A percentile compares a stretch with the other conserved stretches of the same genome.
Evolutionary conservation across 2,888 invertebrate genomes (phyloP).

Genomic region (Apotomis turbidana): DNA sequence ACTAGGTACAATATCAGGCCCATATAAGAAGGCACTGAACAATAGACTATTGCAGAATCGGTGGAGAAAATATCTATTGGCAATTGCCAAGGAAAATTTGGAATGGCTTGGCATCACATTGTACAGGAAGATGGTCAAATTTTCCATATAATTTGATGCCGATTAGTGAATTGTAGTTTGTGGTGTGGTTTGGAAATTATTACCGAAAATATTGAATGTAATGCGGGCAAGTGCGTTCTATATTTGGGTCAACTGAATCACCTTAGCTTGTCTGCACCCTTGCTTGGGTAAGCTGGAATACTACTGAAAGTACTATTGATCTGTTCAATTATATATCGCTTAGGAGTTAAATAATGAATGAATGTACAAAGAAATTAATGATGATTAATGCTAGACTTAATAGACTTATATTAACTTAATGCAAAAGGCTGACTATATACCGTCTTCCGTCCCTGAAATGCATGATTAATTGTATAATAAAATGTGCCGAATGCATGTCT

Average conservation of each 20-base stretch:
- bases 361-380: constrained; percentile 47
- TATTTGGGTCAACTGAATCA: background rate
- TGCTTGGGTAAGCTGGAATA: background rate
- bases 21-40: background rate
- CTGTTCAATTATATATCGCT: constrained; percentile 8
- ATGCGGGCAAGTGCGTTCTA: background rate
- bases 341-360: constrained; percentile 34
- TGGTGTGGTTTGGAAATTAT: background rate
- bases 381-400: constrained; percentile 39
- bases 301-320: background rate
- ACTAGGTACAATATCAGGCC: too few species aligned
- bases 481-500: constrained; percentile 36
- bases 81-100: background rate
- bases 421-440: constrained; percentile 47
- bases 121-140: constrained; percentile 30
- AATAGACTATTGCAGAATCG: background rate
- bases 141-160: constrained; percentile 37
- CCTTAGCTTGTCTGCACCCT: background rate
- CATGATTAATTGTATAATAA: constrained; percentile 34
- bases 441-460: constrained; percentile 49
- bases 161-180: background rate
- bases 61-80: background rate
- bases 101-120: constrained; percentile 25
- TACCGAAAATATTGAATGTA: background rate
- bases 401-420: constrained; percentile 28